phyloP scores from a whole-genome alignment of 2,113 vertebrate genomes.

The Regulus satrapa region DNA sequence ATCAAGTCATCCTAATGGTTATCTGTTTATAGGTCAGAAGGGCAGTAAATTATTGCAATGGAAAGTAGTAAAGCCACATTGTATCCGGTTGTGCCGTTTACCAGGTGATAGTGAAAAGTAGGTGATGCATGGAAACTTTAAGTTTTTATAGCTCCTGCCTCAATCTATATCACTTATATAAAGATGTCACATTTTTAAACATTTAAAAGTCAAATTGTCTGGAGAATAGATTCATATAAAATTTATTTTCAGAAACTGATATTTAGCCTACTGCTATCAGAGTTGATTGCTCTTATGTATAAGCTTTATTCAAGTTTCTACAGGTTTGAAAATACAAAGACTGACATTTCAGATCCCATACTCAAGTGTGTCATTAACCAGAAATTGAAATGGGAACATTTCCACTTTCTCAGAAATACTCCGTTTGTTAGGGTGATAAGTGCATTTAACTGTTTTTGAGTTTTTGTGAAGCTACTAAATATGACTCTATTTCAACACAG shows the following conservation, averaged over 20 bases:
- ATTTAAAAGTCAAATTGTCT: conserved; percentile 76
- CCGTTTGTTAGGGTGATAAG: conserved; percentile 46
- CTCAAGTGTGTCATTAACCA: conserved; percentile 66
- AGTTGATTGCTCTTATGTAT: conserved; percentile 69
- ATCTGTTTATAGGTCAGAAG: conserved; percentile 63
- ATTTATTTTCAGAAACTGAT: conserved; percentile 74
- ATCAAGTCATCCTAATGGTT: conserved; percentile 41
- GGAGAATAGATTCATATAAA: conserved; percentile 71
- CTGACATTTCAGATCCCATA: conserved; percentile 66
- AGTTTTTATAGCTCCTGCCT: conserved; percentile 58
- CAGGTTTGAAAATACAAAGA: conserved; percentile 71
- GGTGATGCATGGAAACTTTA: conserved; percentile 38
- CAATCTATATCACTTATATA: conserved; percentile 54
- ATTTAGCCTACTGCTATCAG: conserved; percentile 66
- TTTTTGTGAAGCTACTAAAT: conserved; percentile 57
- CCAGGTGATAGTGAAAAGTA: conserved; percentile 49
- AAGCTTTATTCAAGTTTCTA: conserved; percentile 68
- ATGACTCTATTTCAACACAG: neutral
- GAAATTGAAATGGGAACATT: conserved; percentile 67
- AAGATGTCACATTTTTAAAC: conserved; percentile 71
- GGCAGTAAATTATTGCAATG: conserved; percentile 61
- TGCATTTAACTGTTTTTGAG: conserved; percentile 32
- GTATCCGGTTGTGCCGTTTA: conserved; percentile 54
- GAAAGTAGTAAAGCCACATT: conserved; percentile 53
- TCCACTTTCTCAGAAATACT: conserved; percentile 59